Evolutionary conservation across 2,888 invertebrate species (phyloP).

Genomic region (Papilio protenor): DNA sequence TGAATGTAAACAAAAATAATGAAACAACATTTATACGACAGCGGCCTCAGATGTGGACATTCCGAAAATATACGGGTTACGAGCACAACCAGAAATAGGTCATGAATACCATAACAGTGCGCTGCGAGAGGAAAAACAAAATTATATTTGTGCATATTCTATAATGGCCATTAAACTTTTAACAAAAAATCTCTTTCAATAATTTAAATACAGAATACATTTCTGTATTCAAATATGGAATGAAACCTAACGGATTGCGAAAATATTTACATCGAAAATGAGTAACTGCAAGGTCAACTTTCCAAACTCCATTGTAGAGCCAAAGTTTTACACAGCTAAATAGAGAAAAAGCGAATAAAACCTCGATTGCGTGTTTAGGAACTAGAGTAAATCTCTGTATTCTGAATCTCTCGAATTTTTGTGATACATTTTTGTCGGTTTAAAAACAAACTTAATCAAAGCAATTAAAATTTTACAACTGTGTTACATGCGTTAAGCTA

Average conservation of each 20-base stretch:
- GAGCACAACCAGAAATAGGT: constrained; percentile 49
- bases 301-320: not conserved
- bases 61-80: constrained; percentile 49
- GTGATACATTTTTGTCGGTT: too few relatives aligned
- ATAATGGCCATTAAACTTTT: too few relatives aligned
- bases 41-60: constrained; percentile 46
- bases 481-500: not conserved
- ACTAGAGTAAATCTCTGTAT: too few relatives aligned
- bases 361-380: too few relatives aligned
- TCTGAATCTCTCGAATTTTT: too few relatives aligned
- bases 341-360: not conserved
- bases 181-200: too few relatives aligned
- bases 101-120: constrained; percentile 43
- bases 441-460: too few relatives aligned
- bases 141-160: not conserved
- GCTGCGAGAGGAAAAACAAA: not conserved
- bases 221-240: not conserved
- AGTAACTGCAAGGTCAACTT: not conserved
- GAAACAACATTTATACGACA: constrained; percentile 39
- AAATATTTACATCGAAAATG: not conserved
- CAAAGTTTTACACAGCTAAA: too few relatives aligned
- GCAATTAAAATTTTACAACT: not conserved
- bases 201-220: not conserved
- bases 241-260: not conserved
- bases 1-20: constrained; percentile 34